phyloP scores from a whole-genome alignment of 2,113 vertebrate species.

The Donacobius atricapilla region DNA sequence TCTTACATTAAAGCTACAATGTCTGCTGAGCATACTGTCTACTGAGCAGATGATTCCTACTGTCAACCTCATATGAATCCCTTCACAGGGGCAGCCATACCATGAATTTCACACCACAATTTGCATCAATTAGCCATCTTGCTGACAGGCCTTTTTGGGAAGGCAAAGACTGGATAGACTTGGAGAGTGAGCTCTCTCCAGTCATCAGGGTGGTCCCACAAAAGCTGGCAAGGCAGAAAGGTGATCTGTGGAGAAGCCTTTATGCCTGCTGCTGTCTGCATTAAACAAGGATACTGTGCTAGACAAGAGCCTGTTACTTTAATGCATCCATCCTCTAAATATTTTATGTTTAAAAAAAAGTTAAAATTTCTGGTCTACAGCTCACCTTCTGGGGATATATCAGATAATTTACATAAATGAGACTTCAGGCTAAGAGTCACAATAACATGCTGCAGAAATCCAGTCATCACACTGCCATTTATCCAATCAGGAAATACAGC shows the following conservation, averaged over 20 bases:
- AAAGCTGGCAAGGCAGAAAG: neutral
- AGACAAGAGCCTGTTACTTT: neutral
- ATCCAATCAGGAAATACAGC: neutral
- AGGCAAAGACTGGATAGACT: neutral
- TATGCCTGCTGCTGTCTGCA: neutral
- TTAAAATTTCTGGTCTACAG: neutral
- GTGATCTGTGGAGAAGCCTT: neutral
- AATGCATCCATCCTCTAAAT: neutral
- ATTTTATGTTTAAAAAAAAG: neutral
- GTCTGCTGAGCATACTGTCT: neutral
- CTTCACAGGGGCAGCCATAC: neutral
- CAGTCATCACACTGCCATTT: neutral
- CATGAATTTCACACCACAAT: neutral
- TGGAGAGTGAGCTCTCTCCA: neutral
- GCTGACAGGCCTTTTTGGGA: neutral
- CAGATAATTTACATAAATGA: neutral
- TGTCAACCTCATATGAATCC: accelerated
- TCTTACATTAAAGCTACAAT: neutral
- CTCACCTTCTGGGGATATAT: neutral
- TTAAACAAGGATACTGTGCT: neutral
- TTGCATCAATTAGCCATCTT: neutral
- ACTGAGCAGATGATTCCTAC: neutral
- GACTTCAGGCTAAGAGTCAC: neutral
- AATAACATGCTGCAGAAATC: neutral
- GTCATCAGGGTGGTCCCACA: neutral